phyloP scores from a whole-genome alignment of 2,113 vertebrate species.

The Cynoglossus semilaevis region DNA sequence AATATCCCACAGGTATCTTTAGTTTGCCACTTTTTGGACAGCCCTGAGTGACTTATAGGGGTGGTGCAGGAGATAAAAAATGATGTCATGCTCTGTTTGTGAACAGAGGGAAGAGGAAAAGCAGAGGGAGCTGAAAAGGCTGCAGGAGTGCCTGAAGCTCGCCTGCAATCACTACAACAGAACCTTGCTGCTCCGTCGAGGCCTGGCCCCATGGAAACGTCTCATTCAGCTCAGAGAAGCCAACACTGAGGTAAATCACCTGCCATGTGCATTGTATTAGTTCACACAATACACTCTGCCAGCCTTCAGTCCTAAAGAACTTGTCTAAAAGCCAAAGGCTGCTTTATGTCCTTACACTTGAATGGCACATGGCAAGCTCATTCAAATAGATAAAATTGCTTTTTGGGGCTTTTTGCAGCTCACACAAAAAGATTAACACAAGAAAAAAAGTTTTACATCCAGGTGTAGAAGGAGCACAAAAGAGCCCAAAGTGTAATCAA shows the following conservation, averaged over 20 bases:
- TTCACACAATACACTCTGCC: not conserved
- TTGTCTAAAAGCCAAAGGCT: not conserved
- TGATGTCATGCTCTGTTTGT: not conserved
- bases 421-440: not conserved
- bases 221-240: slow-evolving; percentile 73
- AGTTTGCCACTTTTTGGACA: too few species aligned
- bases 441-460: slow-evolving; percentile 11
- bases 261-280: not conserved
- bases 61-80: not conserved
- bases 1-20: too few species aligned
- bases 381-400: slow-evolving; percentile 5
- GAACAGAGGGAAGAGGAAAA: slow-evolving; percentile 85
- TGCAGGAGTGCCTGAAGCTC: slow-evolving; percentile 72
- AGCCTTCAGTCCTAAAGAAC: not conserved
- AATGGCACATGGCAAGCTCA: not conserved
- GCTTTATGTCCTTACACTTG: not conserved
- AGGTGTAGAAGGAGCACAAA: not conserved
- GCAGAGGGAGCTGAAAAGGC: slow-evolving; percentile 75
- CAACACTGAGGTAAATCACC: slow-evolving; percentile 74
- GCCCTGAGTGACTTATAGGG: not conserved
- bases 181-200: slow-evolving; percentile 75
- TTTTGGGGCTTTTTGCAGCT: slow-evolving; percentile 3
- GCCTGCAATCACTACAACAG: slow-evolving; percentile 81
- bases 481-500: not conserved
- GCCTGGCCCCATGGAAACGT: slow-evolving; percentile 86